These are phyloP conservation scores for Limnephilus lunatus DNA, from an alignment of 2,888 invertebrate genomes.

Conservation along the genomic window DNA sequence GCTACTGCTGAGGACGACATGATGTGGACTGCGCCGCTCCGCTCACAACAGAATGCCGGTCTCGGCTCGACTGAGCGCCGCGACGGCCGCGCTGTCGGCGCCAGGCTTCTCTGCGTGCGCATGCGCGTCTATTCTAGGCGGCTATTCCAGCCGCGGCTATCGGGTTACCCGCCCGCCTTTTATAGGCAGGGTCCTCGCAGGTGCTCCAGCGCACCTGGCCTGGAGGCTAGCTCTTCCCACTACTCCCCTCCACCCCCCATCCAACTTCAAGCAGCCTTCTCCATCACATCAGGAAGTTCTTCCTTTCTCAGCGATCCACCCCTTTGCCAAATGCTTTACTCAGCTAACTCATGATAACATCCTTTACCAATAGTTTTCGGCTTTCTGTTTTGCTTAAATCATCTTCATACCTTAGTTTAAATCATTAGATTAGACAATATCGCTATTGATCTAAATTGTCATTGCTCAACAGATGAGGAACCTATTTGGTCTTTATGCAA, in stretches of 20 bases:
- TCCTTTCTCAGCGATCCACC: neutral
- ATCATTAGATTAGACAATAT: neutral
- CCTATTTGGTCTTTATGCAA: neutral
- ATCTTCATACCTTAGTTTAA: neutral
- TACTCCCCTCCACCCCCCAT: neutral
- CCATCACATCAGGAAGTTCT: neutral
- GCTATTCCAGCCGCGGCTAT: conserved; percentile 53
- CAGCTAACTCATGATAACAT: neutral
- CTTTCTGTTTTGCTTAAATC: neutral
- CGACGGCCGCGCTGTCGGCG: conserved; percentile 64
- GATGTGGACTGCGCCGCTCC: conserved; percentile 64
- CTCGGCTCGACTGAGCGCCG: conserved; percentile 65
- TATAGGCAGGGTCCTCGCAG: conserved; percentile 61
- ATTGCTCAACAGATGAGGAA: neutral
- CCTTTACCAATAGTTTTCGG: neutral
- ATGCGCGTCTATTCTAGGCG: conserved; percentile 69
- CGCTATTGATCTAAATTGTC: neutral
- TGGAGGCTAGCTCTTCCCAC: neutral
- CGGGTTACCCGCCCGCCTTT: conserved; percentile 69
- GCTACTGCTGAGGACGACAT: conserved; percentile 86
- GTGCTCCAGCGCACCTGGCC: conserved; percentile 55
- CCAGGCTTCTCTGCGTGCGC: conserved; percentile 64
- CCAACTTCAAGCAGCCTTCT: neutral
- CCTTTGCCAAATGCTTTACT: neutral
- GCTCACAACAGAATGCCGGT: conserved; percentile 62